These are phyloP conservation scores for Sebastes paucispinis DNA, from an alignment of 2,797 vertebrate genomes.

Conservation along the genomic window DNA sequence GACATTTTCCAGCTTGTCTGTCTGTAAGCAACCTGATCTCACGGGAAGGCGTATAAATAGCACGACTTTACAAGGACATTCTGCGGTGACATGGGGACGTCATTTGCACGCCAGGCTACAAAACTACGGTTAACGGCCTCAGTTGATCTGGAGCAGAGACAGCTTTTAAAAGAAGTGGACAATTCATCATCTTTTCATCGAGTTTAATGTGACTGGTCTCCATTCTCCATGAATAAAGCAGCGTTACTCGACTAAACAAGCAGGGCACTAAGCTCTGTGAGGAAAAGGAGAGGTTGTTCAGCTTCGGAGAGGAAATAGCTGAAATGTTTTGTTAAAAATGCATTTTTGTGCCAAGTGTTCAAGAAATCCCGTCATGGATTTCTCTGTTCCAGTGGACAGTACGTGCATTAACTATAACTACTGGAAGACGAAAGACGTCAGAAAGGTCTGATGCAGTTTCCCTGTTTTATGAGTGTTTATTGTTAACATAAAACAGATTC, in stretches of 20 bases:
- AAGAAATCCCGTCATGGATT: not conserved
- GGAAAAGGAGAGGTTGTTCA: not conserved
- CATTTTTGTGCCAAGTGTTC: not conserved
- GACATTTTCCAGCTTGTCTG: not conserved
- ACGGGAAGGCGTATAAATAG: too few relatives aligned
- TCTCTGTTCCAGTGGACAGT: too few relatives aligned
- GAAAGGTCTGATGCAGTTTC: too few relatives aligned
- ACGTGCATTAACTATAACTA: too few relatives aligned
- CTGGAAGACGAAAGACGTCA: too few relatives aligned
- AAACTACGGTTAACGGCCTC: too few relatives aligned
- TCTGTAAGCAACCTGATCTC: not conserved
- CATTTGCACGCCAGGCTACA: too few relatives aligned
- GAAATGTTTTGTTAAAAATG: constrained; percentile 1
- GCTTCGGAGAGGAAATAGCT: not conserved
- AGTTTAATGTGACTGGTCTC: not conserved
- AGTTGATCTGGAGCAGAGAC: not conserved
- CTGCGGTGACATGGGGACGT: too few relatives aligned
- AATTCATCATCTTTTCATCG: not conserved
- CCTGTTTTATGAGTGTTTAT: too few relatives aligned
- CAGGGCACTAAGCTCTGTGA: not conserved
- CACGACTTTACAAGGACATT: too few relatives aligned
- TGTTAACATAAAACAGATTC: too few relatives aligned
- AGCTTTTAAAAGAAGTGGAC: not conserved
- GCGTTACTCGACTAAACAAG: not conserved
- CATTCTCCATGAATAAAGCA: not conserved